Conservation (phyloP, 2,888 invertebrate species). For the Alitta virens region DNA sequence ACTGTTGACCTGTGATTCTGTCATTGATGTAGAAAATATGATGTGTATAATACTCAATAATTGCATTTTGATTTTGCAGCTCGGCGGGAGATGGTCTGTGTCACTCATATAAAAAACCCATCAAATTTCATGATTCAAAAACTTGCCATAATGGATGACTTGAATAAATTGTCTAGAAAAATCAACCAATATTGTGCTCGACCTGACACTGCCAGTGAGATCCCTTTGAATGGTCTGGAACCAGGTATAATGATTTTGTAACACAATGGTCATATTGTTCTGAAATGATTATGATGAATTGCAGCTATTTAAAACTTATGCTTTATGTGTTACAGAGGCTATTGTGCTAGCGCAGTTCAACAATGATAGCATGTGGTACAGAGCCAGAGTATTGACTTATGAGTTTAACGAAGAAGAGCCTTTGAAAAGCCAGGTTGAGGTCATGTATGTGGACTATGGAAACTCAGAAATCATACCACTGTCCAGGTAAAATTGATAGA, state of each 20-base stretch:
- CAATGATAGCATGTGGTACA: conserved; percentile 69
- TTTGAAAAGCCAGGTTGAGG: conserved; percentile 39
- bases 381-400: conserved; percentile 66
- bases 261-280: too few relatives aligned
- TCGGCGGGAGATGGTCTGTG: conserved; percentile 28
- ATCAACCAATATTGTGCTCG: conserved; percentile 31
- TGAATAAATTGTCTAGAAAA: conserved; percentile 33
- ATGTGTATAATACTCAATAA: too few relatives aligned
- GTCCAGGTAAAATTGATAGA: conserved; percentile 30
- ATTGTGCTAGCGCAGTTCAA: conserved; percentile 63
- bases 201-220: neutral
- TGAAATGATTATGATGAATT: too few relatives aligned
- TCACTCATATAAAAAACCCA: conserved; percentile 66
- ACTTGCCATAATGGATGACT: conserved; percentile 32
- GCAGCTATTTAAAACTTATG: too few relatives aligned
- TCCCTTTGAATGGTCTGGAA: neutral
- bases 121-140: conserved; percentile 66
- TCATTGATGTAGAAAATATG: too few relatives aligned
- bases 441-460: conserved; percentile 80
- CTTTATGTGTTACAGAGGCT: too few relatives aligned
- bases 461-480: conserved; percentile 67
- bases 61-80: too few relatives aligned
- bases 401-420: neutral
- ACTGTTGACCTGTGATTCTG: too few relatives aligned
- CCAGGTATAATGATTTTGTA: too few relatives aligned